Evolutionary conservation across 1,140 invertebrate species (phyloP), one percentile per base, ranked within the genome.

Genomic region (Chionoecetes opilio): DNA sequence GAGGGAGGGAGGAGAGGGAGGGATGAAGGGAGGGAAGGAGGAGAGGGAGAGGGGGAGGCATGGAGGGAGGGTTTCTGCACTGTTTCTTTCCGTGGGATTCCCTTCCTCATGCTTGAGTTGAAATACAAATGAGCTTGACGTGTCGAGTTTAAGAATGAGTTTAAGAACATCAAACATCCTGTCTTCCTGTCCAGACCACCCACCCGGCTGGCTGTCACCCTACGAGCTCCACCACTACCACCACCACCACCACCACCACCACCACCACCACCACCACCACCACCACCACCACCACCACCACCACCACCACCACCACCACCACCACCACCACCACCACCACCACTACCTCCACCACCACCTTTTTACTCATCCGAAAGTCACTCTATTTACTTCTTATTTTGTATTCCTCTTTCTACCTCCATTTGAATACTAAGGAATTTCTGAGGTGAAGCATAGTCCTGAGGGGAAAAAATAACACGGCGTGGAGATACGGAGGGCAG

Each of bases 61-160:
- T 5, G 5, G 41, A 46, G 41, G 41, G 14, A 14, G 41, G 41
- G 41, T 5, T 14, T 5, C 63, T 75, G 63, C 63, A 75, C 1
- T 75, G 63, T 75, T 5, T 46, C 5, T 75, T 26, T 26, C 26
- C n/a, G 63, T 75, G 26, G 21, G n/a, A 75, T 21, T 75, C 2
- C n/a, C 63, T 75, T 75, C 63, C 63, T 75, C 63, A 75, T 75
- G 63, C 63, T 75, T n/a, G 21, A n/a, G 63, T 75, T 75, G 63
- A 75, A 75, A 75, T 75, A 75, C 63, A 75, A 75, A 75, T 75
- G 63, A 75, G 63, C 21, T 75, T 75, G 63, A 75, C 63, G 63
- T 75, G 63, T 75, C 21, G 63, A 75, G n/a, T 75, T n/a, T 75
- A 75, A 75, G 63, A 75, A 75, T n/a, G 63, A 75, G n/a, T 75